Evolutionary conservation across 2,113 vertebrate species (phyloP).

Genomic region (Nerophis ophidion): DNA sequence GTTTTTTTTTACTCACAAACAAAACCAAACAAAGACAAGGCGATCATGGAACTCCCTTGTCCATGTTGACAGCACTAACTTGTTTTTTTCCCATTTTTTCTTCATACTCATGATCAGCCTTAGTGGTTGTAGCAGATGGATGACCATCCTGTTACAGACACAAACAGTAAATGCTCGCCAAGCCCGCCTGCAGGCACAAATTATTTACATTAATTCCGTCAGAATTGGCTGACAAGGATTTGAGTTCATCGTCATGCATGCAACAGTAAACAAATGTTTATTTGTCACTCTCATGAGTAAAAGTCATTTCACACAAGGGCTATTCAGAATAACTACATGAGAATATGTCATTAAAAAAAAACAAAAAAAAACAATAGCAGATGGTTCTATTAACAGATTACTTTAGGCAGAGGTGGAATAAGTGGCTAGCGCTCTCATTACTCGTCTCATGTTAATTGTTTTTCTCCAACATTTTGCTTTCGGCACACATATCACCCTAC

Average conservation of each 20-base stretch:
- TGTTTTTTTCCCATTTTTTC: conserved; percentile 27
- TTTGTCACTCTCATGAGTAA: not conserved
- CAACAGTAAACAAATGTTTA: not conserved
- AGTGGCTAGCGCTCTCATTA: not conserved
- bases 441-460: not conserved
- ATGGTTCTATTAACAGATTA: conserved; percentile 2
- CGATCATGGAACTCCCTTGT: conserved; percentile 23
- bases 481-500: not conserved
- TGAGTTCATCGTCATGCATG: not conserved
- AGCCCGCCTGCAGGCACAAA: conserved; percentile 20
- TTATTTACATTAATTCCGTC: conserved; percentile 2
- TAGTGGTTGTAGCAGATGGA: conserved; percentile 45
- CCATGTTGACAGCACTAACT: conserved; percentile 25
- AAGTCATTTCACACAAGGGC: not conserved
- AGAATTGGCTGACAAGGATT: not conserved
- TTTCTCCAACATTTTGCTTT: not conserved
- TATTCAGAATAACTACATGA: not conserved
- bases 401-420: conserved; percentile 2
- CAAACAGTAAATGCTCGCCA: conserved; percentile 23
- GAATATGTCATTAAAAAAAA: not conserved
- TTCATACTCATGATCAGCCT: conserved; percentile 30
- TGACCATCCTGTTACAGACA: conserved; percentile 25
- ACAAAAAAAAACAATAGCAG: not conserved
- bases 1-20: no score
- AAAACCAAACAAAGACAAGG: no score